Base-by-base conservation (phyloP, 2,888 invertebrate species). In the Pammene aurita region DNA sequence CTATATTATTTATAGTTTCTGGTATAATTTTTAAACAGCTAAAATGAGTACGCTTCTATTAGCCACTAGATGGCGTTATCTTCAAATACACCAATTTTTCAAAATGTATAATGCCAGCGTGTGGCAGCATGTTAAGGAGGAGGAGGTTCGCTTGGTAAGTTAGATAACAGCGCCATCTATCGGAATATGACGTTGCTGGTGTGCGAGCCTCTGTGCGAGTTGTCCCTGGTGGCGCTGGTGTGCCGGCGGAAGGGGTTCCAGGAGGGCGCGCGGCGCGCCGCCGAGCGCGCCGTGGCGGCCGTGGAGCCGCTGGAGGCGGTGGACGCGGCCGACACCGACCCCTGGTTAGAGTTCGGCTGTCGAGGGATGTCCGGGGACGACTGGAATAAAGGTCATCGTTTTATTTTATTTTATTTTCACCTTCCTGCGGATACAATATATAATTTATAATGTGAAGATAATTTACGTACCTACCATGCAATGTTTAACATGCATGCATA, bases 211-310 rank as follows among this genome's bases (percentile, higher is more conserved):
- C 84, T 78, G 46, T 87, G 83, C 7, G 86, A 93, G 80, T 93
- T 93, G 64, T 94, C 93, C 0, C 93, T 80, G 0, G 91, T 82
- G 2, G n/a, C n/a, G n/a, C n/a, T n/a, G n/a, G 93, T 90, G 74
- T 95, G 93, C 60, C 95, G 92, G 71, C 95, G 93, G 88, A 96
- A 96, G 0, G 96, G 96, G 83, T 96, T 96, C 96, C 96, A 96
- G 44, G 93, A 90, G 2, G 94, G 94, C 70, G 93, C 88, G 4
- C 94, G 86, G 2, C 92, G 85, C 0, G 93, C 88, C 0, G 93
- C 89, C 0, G 80, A 92, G 74, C 87, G 78, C 10, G 86, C 86
- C 0, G 87, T 86, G 70, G 80, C 82, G 1, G 85, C 88, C 0
- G 85, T 87, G 63, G 90, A 89, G 35, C 90, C 89, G 74, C 89